Conservation (phyloP, 2,888 invertebrate species). For the Drosophila macrospina region DNA sequence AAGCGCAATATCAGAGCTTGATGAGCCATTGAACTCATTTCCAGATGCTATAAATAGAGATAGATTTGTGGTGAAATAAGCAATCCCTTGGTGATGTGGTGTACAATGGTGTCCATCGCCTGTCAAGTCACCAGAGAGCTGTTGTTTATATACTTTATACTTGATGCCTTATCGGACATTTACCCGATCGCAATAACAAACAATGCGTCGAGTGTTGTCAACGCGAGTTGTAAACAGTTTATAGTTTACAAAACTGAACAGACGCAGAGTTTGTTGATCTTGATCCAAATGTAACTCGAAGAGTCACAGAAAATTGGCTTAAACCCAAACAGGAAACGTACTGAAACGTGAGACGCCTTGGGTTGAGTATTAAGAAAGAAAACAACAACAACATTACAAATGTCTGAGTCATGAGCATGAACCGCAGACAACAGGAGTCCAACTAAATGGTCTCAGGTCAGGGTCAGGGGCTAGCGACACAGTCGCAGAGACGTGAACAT, state of each 20-base stretch:
- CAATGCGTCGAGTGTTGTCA: slow-evolving; percentile 55
- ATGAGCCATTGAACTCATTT: slow-evolving; percentile 46
- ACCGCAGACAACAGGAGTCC: slow-evolving; percentile 50
- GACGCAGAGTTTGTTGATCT: slow-evolving; percentile 65
- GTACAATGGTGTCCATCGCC: slow-evolving; percentile 48
- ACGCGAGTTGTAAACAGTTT: slow-evolving; percentile 44
- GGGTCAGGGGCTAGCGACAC: slow-evolving; percentile 47
- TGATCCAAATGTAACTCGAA: slow-evolving; percentile 20
- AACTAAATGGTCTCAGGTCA: slow-evolving; percentile 27
- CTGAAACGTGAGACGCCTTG: slow-evolving; percentile 58
- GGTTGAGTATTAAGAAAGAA: slow-evolving; percentile 11
- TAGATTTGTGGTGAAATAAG: slow-evolving; percentile 30
- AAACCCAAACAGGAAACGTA: slow-evolving; percentile 45
- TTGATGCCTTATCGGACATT: slow-evolving; percentile 66
- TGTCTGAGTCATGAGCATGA: slow-evolving; percentile 37
- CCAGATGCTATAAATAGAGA: slow-evolving; percentile 40
- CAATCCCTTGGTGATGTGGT: slow-evolving; percentile 17
- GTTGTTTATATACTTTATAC: slow-evolving; percentile 42
- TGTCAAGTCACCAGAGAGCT: slow-evolving; percentile 25
- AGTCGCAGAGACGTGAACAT: slow-evolving; percentile 5
- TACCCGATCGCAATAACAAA: slow-evolving; percentile 33
- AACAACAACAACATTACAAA: slow-evolving; percentile 16
- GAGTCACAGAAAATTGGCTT: not conserved
- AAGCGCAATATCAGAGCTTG: slow-evolving; percentile 22
- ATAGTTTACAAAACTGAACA: slow-evolving; percentile 33